Percentiles rank a stretch among this genome's conserved stretches.
Conservation (phyloP, 2,797 vertebrate genomes). For the Epinephelus malabaricus region DNA sequence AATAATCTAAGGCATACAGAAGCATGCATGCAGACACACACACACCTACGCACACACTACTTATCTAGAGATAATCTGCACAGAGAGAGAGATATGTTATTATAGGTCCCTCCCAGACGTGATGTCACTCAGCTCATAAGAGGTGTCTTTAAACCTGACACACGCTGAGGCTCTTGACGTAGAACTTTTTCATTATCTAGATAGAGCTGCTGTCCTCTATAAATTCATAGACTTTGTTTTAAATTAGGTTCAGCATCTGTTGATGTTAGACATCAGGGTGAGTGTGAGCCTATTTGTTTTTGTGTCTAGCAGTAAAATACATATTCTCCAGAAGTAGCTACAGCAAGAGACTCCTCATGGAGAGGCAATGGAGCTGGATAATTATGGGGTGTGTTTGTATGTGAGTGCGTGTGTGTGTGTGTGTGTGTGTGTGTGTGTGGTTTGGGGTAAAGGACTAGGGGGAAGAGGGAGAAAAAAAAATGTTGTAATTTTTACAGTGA, state of each 20-base stretch:
- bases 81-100: slow-evolving; percentile 73
- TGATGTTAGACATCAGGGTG: slow-evolving; percentile 41
- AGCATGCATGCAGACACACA: slow-evolving; percentile 21
- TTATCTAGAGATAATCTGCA: slow-evolving; percentile 78
- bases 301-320: slow-evolving; percentile 58
- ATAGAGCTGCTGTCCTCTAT: slow-evolving; percentile 27
- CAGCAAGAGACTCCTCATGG: slow-evolving; percentile 64
- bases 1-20: slow-evolving; percentile 30
- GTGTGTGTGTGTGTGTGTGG: slow-evolving; percentile 43
- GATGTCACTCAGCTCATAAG: slow-evolving; percentile 78
- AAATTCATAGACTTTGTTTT: slow-evolving; percentile 26
- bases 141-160: slow-evolving; percentile 75
- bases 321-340: slow-evolving; percentile 69
- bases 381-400: slow-evolving; percentile 74
- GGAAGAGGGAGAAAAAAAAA: slow-evolving; percentile 47
- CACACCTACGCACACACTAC: slow-evolving; percentile 52
- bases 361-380: slow-evolving; percentile 74
- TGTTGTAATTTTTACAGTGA: slow-evolving; percentile 84
- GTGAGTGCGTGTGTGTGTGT: slow-evolving; percentile 42
- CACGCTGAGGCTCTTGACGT: slow-evolving; percentile 55
- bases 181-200: slow-evolving; percentile 54
- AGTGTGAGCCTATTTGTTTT: slow-evolving; percentile 48
- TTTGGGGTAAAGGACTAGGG: slow-evolving; percentile 65
- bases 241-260: slow-evolving; percentile 28
- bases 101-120: slow-evolving; percentile 80